Evolutionary conservation across 1,140 invertebrate genomes (phyloP), one percentile per base, ranked within the genome.

Genomic region (Copidosoma floridanum): DNA sequence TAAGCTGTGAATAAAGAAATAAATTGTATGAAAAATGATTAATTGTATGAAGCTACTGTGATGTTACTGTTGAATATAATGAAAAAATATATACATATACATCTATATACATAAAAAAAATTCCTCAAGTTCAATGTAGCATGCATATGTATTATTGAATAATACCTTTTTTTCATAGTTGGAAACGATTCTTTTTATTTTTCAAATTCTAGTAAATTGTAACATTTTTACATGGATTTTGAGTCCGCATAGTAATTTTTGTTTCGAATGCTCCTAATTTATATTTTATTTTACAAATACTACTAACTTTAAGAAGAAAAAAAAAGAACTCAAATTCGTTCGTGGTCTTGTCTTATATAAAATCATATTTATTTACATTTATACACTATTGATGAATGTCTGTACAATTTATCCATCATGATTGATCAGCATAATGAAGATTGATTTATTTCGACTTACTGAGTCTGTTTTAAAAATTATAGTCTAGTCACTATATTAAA

Each of bases 341-440:
- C 2, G 14, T 27, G 8, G 24, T 8, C 26, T 48, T 48, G 10
- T 48, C 24, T 44, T 56, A 63, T 78, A 78, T 69, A 79, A 79
- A 79, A 76, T 74, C 74, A 77, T 70, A 78, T 79, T 80, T 80
- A 80, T 80, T 79, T 80, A 78, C 78, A 80, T 71, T 71, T 75
- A 67, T 76, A 73, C 68, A 75, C 70, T 63, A 63, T 61, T 64
- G 57, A 57, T 66, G 67, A 68, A 62, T 65, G 61, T 61, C 61
- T 76, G 73, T 75, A 78, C 71, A 75, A 73, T 72, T 71, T 58
- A 59, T 71, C 57, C 61, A 69, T 60, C 50, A 55, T 59, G 54
- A 65, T 43, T 61, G 29, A 64, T 58, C 47, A 60, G 53, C 52
- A 55, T 65, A 59, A 56, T 69, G 70, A 62, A 58, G 61, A 32